phyloP scores from a whole-genome alignment of 2,888 invertebrate genomes.

The Meloe dianella region DNA sequence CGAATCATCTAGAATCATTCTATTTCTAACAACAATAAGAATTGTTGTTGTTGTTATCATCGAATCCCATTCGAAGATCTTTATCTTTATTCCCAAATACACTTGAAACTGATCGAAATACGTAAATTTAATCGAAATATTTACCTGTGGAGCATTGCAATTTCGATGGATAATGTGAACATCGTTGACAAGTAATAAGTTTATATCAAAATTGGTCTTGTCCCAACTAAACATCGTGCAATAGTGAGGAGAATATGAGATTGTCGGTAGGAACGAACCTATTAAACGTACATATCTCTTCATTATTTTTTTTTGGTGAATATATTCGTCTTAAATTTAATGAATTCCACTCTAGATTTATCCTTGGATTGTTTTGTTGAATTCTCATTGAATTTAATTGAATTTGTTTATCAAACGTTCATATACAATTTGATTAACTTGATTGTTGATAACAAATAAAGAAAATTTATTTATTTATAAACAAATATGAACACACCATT shows the following conservation, averaged over 20 bases:
- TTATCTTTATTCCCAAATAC: too few relatives aligned
- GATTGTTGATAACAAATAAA: neutral
- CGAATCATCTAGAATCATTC: neutral
- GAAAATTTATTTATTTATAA: neutral
- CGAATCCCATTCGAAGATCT: neutral
- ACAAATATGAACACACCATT: neutral
- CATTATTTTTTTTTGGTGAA: too few relatives aligned
- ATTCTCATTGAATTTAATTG: neutral
- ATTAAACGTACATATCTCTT: too few relatives aligned
- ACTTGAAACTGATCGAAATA: too few relatives aligned
- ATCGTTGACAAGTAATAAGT: too few relatives aligned
- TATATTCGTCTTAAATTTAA: too few relatives aligned
- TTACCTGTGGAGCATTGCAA: too few relatives aligned
- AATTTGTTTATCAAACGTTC: neutral
- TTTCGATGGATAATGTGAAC: too few relatives aligned
- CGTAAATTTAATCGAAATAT: too few relatives aligned
- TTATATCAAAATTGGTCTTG: too few relatives aligned
- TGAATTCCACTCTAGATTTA: neutral
- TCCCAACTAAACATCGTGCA: neutral
- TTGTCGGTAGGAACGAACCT: neutral
- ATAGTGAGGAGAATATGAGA: neutral
- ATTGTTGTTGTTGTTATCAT: too few relatives aligned
- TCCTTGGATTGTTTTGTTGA: neutral
- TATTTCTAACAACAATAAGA: neutral
- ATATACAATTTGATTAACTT: neutral